These are phyloP conservation scores for Morpho deidamia DNA, from an alignment of 2,888 invertebrate genomes.

Conservation along the genomic window DNA sequence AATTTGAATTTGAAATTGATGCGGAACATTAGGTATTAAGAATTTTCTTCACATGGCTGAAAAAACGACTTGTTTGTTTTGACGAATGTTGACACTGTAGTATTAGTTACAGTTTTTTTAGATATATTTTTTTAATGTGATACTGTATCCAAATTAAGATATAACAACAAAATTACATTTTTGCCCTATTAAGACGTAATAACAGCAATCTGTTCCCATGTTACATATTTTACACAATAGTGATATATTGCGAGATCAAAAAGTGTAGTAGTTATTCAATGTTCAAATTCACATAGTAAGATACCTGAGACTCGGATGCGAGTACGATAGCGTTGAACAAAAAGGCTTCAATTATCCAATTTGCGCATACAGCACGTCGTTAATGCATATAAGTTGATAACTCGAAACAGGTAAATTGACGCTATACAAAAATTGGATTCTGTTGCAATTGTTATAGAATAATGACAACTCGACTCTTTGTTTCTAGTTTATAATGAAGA, in stretches of 20 bases:
- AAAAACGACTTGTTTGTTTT: too few relatives aligned
- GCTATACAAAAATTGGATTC: slow-evolving; percentile 25
- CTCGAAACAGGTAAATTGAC: slow-evolving; percentile 30
- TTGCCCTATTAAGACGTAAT: too few relatives aligned
- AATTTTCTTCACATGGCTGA: too few relatives aligned
- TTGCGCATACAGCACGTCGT: slow-evolving; percentile 27
- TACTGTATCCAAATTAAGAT: too few relatives aligned
- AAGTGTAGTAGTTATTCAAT: slow-evolving; percentile 2
- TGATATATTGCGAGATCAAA: not conserved
- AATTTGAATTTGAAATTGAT: too few relatives aligned
- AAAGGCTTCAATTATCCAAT: slow-evolving; percentile 45
- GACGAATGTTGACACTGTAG: too few relatives aligned
- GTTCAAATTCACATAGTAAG: slow-evolving; percentile 25
- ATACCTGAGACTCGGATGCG: slow-evolving; percentile 31
- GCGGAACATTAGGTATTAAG: too few relatives aligned
- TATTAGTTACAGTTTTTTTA: too few relatives aligned
- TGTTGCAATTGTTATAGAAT: slow-evolving; percentile 11
- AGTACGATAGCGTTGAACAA: slow-evolving; percentile 34
- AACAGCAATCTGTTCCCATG: not conserved
- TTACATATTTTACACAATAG: not conserved
- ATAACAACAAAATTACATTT: too few relatives aligned
- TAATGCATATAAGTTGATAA: slow-evolving; percentile 34
- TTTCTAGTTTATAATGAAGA: not conserved
- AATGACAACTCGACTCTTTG: not conserved
- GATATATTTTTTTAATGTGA: too few relatives aligned